Conservation (phyloP, 2,888 invertebrate species). For the Anaspis maculata region DNA sequence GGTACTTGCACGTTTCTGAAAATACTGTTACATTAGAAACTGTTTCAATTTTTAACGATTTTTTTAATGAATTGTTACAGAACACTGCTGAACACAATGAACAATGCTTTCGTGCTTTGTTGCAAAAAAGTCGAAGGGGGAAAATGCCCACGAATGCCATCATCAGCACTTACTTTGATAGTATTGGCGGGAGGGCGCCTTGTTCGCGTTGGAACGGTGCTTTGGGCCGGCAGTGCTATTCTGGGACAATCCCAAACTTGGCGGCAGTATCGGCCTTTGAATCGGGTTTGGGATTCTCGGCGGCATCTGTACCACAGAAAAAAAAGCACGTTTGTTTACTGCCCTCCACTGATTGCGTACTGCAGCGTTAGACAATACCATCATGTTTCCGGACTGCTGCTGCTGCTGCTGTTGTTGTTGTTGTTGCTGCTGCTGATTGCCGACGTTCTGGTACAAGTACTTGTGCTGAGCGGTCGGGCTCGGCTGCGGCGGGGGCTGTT, state of each 20-base stretch:
- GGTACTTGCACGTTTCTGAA: no score
- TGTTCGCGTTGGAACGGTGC: constrained; percentile 37
- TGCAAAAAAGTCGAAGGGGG: no score
- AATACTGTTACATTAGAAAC: no score
- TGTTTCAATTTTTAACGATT: no score
- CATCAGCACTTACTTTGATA: constrained; percentile 43
- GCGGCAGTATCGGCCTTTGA: constrained; percentile 47
- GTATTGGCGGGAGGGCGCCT: constrained; percentile 44
- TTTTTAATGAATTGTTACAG: no score
- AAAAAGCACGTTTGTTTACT: constrained; percentile 4
- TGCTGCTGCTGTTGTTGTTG: no score
- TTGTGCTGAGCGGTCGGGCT: constrained; percentile 49
- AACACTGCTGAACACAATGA: no score
- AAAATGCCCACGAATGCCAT: background rate
- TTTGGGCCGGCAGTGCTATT: constrained; percentile 35
- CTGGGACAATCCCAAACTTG: constrained; percentile 38
- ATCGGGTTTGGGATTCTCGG: constrained; percentile 49
- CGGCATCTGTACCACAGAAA: constrained; percentile 22
- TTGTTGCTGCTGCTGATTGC: no score
- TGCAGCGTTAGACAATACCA: no score
- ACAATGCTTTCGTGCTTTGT: no score
- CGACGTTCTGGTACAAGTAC: constrained; percentile 47
- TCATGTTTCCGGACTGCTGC: constrained; percentile 38
- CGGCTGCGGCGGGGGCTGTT: constrained; percentile 49
- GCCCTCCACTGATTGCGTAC: background rate